Evolutionary conservation across 2,797 vertebrate species (phyloP).

Genomic region (Sebastes trivittatus): DNA sequence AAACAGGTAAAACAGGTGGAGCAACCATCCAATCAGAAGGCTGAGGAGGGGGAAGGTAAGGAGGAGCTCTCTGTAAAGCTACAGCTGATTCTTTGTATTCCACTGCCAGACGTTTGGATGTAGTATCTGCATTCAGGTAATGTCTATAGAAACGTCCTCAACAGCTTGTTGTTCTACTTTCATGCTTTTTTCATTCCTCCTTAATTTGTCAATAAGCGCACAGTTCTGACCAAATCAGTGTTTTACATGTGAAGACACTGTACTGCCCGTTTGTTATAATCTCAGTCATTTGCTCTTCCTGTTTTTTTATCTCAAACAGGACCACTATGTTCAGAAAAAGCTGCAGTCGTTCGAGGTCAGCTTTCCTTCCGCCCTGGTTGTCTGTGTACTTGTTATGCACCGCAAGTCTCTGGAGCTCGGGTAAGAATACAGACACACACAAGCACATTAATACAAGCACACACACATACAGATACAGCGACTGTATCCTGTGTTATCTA

Average conservation of each 20-base stretch:
- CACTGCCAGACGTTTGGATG: slow-evolving; percentile 10
- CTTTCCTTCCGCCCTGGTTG: neutral
- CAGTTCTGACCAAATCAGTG: neutral
- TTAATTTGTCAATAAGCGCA: neutral
- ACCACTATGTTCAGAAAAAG: slow-evolving; percentile 24
- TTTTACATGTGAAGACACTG: neutral
- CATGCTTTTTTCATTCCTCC: neutral
- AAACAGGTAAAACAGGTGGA: slow-evolving; percentile 49
- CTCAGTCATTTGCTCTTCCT: neutral
- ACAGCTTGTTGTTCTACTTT: neutral
- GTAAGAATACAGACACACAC: slow-evolving; percentile 32
- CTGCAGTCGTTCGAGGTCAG: neutral
- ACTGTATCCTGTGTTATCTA: neutral
- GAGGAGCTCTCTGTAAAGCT: neutral
- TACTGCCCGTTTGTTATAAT: neutral
- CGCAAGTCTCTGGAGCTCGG: slow-evolving; percentile 43
- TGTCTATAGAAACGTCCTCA: neutral
- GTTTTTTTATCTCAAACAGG: slow-evolving; percentile 2
- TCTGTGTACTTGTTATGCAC: slow-evolving; percentile 33
- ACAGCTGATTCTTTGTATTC: neutral
- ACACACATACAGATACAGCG: neutral
- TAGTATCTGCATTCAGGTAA: slow-evolving; percentile 35
- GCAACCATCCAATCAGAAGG: slow-evolving; percentile 33
- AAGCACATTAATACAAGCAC: neutral
- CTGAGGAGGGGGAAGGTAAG: slow-evolving; percentile 6